Base-by-base conservation (phyloP, 30 jellyfish, hydroid and myxozoan species). In the Sanderia malayensis region DNA sequence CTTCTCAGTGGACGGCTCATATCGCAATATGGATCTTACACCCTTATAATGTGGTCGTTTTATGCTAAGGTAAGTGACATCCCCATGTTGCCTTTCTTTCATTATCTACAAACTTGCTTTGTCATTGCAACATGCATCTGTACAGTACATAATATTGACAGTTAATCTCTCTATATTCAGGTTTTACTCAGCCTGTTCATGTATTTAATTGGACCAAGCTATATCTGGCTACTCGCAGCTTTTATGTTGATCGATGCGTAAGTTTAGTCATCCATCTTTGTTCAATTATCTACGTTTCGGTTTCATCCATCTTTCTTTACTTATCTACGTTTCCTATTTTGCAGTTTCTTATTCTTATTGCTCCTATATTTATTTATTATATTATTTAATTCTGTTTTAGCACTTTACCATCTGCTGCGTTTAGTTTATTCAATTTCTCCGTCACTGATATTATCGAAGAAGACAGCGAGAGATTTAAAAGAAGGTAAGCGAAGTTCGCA, bases 401-500 rank as follows among this genome's bases (percentile, higher is more conserved):
- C 24, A 68, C 86, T 19, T 64, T 87, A 1, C 90, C 86, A 25
- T 45, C 78, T 53, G 96, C 96, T 34, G 86, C 94, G 1, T 87
- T 87, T 49, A 61, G 92, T 44, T 58, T 87, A 32, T 87, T 87
- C 72, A 87, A 87, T 58, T 65, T 87, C 10, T 70, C 94, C 6
- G 85, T 87, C 13, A 80, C 96, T 33, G 96, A 87, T 28, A 87
- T 87, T 44, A 87, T 87, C 15, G 79, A 87, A 30, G 84, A 73
- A 11, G 96, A 87, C 73, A 82, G 77, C 44, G 67, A 58, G 10
- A 20, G 32, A 46, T 68, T 80, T 44, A 67, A 80, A 31, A 47
- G 96, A 44, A 87, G 96, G 96, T 87, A 71, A 46, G 79, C 55
- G 2, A n/a, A n/a, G n/a, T n/a, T n/a, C n/a, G n/a, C n/a, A n/a